Base-by-base conservation (phyloP, 2,113 vertebrate genomes). In the Plectropomus leopardus region DNA sequence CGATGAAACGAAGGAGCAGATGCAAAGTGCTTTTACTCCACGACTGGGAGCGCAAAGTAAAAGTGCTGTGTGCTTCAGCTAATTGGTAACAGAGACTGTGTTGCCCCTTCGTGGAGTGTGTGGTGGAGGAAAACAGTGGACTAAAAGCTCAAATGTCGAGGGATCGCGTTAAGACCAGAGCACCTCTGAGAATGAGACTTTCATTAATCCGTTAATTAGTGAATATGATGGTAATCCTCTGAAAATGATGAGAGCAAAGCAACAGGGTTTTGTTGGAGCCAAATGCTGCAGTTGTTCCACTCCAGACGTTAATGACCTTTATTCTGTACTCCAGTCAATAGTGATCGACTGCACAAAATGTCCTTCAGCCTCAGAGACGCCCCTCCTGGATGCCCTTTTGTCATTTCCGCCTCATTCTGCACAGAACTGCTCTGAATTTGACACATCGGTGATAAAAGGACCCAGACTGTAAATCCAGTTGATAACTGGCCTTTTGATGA, bases 201-300 rank as follows among this genome's bases (percentile, higher is more conserved):
- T 50, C 14, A 80, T 83, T 74, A 76, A 73, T 81, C 80, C 71
- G 76, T 72, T 81, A 80, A 73, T 84, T 67, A 84, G 24, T 24
- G 42, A 76, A 58, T 81, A 81, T 76, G 77, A 83, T 81, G 69
- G 40, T 75, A 84, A 87, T 87, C 73, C 80, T 75, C 14, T 57
- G 74, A 36, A 85, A 82, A 51, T 16, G 51, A 84, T 24, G 70
- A 73, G 66, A 79, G 71, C 54, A 30, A n/a, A 63, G 57, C 26
- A 54, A n/a, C 30, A 58, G 59, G 76, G 48, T 57, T 86, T 69
- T 75, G 61, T 72, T 24, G 5, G 53, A 40, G 68, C 32, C 63
- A 36, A 76, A 71, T n/a, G 58, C 59, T 66, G 82, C 71, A 45
- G 70, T 69, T 40, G 34, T 64, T 78, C 11, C 15, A 23, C 58